These are phyloP conservation scores for Lasioglossum calceatum DNA, from an alignment of 2,888 invertebrate genomes.

Conservation along the genomic window DNA sequence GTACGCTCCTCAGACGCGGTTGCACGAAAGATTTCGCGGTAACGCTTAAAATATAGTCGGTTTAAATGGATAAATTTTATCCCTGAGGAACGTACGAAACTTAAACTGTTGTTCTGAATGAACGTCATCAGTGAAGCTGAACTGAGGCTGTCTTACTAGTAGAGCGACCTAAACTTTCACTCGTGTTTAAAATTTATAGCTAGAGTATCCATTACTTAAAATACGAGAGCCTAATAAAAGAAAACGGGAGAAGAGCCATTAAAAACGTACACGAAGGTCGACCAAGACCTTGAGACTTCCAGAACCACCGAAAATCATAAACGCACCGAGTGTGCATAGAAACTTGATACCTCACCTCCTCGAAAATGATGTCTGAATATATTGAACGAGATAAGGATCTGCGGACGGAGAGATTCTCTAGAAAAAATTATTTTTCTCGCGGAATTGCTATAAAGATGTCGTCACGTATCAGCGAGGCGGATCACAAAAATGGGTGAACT, in stretches of 20 bases:
- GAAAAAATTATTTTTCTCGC: background rate
- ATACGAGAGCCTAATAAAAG: background rate
- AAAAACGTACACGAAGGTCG: background rate
- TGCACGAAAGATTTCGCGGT: background rate
- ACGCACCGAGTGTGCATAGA: background rate
- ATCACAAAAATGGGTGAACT: background rate
- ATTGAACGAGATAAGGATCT: background rate
- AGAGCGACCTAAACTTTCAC: background rate
- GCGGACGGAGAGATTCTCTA: background rate
- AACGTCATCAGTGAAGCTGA: background rate
- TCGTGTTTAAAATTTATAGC: background rate
- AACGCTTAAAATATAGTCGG: background rate
- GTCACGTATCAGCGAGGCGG: background rate
- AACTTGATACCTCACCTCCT: background rate
- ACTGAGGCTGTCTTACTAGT: background rate
- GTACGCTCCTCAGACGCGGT: too few relatives aligned
- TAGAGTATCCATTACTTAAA: background rate
- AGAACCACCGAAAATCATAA: background rate
- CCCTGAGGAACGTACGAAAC: background rate
- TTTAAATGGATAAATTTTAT: background rate
- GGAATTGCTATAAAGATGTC: background rate
- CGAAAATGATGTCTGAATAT: background rate
- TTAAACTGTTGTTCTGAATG: background rate
- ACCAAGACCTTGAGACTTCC: background rate
- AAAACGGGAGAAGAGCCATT: background rate